phyloP scores from a whole-genome alignment of 2,888 invertebrate species.

The Alviniconcha strummeri region DNA sequence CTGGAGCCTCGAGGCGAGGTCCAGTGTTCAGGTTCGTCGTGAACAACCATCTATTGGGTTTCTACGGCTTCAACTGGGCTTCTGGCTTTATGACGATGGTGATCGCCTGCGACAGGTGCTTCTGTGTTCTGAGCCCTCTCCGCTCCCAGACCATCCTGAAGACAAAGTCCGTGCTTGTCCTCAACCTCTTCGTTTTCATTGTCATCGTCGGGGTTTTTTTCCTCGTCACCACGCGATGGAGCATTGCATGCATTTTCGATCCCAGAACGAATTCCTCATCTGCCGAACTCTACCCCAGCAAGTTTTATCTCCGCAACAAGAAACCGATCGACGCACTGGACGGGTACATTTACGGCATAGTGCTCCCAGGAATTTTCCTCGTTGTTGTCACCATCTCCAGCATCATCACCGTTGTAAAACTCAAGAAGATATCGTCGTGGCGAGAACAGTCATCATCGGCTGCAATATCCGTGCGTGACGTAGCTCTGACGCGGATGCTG shows the following conservation, averaged over 20 bases:
- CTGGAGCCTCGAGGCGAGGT: not conserved
- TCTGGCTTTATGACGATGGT: not conserved
- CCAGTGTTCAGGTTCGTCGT: not conserved
- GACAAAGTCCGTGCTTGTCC: not conserved
- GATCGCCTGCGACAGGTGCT: constrained; percentile 11
- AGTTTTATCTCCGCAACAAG: not conserved
- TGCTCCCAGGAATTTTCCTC: not conserved
- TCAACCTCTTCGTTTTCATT: not conserved
- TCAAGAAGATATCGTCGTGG: not conserved
- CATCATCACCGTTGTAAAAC: not conserved
- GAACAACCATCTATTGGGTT: not conserved
- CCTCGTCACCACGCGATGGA: not conserved
- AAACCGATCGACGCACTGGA: not conserved
- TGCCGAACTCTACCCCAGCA: not conserved
- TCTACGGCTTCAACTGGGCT: not conserved
- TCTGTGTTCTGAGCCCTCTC: constrained; percentile 4
- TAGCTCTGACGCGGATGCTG: constrained; percentile 6
- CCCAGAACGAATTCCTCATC: not conserved
- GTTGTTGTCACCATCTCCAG: not conserved
- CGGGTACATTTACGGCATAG: not conserved
- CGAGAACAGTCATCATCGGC: not conserved
- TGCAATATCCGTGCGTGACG: not conserved
- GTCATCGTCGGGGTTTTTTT: not conserved
- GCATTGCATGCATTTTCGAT: not conserved
- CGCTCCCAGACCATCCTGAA: not conserved